Conservation (phyloP, 2,797 vertebrate species). For the Channallabes apus region DNA sequence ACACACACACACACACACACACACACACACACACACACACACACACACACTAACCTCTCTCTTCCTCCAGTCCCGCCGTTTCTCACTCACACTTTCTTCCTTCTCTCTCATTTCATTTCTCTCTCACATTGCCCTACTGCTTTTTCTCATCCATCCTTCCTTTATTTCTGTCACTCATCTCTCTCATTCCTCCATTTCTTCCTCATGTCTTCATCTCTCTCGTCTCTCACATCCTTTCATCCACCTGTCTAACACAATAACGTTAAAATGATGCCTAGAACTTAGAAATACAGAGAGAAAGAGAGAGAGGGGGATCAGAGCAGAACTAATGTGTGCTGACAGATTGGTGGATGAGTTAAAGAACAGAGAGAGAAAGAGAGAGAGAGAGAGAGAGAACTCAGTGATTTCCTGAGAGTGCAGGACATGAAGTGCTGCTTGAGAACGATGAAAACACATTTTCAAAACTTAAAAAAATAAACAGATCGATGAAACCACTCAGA, state of each 20-base stretch:
- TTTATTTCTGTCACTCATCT: neutral
- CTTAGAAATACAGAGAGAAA: neutral
- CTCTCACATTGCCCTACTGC: no score
- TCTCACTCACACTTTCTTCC: neutral
- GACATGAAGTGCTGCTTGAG: neutral
- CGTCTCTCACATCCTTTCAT: neutral
- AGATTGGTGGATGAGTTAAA: constrained; percentile 17
- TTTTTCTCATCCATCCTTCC: no score
- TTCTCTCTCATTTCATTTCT: neutral
- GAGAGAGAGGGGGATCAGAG: neutral
- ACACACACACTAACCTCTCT: neutral
- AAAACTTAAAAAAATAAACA: neutral
- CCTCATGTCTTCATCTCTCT: neutral
- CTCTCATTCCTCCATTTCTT: neutral
- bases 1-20: no score
- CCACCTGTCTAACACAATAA: neutral
- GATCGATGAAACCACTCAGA: constrained; percentile 17
- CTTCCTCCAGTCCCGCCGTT: neutral
- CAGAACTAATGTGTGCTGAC: constrained; percentile 35
- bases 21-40: no score
- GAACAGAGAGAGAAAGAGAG: constrained; percentile 6
- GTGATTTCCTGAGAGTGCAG: neutral
- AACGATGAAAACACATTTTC: neutral
- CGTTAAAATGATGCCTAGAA: neutral
- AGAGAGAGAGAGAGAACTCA: neutral